Percentiles rank a stretch among this genome's conserved stretches.
Conservation (phyloP, 2,797 vertebrate genomes). For the Takifugu rubripes region DNA sequence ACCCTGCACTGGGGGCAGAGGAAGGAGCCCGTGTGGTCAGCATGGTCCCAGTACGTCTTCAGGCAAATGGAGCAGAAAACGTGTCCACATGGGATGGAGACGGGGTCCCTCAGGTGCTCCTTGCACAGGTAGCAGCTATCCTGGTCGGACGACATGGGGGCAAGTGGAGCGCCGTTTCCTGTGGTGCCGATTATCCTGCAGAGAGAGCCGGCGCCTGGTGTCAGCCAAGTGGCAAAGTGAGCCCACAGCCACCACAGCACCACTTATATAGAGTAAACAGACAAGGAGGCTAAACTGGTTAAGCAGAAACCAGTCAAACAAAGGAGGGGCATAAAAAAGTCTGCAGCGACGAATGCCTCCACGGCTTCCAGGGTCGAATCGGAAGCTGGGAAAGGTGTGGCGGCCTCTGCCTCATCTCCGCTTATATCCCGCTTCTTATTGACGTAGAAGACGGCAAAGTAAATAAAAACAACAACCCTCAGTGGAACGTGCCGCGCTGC, state of each 20-base stretch:
- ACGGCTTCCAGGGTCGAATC: slow-evolving; percentile 34
- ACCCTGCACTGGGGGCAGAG: slow-evolving; percentile 76
- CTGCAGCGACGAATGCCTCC: slow-evolving; percentile 48
- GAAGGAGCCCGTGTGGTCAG: slow-evolving; percentile 72
- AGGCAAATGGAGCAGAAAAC: slow-evolving; percentile 78
- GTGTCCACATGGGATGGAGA: slow-evolving; percentile 81
- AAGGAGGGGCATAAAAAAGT: slow-evolving; percentile 67
- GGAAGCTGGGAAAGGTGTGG: slow-evolving; percentile 63
- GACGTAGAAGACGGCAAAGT: neutral
- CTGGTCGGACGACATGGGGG: slow-evolving; percentile 70
- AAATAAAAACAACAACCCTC: too few species aligned
- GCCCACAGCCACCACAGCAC: slow-evolving; percentile 38
- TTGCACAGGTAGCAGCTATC: slow-evolving; percentile 78
- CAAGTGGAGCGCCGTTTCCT: neutral
- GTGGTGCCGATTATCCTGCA: neutral
- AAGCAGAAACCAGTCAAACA: slow-evolving; percentile 79
- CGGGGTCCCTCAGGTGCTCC: slow-evolving; percentile 76
- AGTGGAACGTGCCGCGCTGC: too few species aligned
- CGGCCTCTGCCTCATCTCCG: slow-evolving; percentile 5
- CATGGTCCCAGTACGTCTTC: slow-evolving; percentile 82
- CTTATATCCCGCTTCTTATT: neutral
- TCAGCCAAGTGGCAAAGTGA: slow-evolving; percentile 67
- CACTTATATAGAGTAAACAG: slow-evolving; percentile 79
- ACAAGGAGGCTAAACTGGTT: slow-evolving; percentile 80
- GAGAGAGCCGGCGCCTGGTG: slow-evolving; percentile 22